Base-by-base conservation (phyloP, 2,113 vertebrate species). In the Cyphomyrus discorhynchus region DNA sequence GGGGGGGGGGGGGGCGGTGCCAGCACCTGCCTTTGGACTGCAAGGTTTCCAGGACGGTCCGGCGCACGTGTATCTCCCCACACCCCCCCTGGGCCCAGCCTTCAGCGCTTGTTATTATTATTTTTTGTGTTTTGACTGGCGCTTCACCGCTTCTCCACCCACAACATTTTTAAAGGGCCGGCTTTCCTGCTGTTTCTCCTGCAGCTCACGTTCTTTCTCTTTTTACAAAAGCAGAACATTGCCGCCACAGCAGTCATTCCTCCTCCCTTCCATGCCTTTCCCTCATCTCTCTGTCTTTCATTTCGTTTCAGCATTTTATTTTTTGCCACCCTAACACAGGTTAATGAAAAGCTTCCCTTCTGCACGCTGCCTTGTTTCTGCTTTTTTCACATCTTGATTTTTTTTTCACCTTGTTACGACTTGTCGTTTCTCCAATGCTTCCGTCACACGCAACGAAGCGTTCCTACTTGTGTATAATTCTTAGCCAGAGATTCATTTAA, bases 111-210 rank as follows among this genome's bases (percentile, higher is more conserved):
- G 27, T 80, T 80, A 42, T 80, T 80, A 80, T 39, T 86, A 13
- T 50, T 49, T 53, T 19, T 24, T 56, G 17, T 56, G 31, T 80
- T 88, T 88, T 80, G 88, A 83, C 50, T 89, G 88, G 49, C 88
- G 52, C 49, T 21, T 56, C 15, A 8, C 47, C 70, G 10, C 70
- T 82, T 39, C 88, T 56, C 74, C 74, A 80, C 70, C 10, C 49
- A 24, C 21, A 21, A 10, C 46, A 5, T 86, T 42, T 27, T 50
- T 86, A 31, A 86, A 86, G 45, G 83, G 21, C 47, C 83, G 3
- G n/a, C 45, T 49, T 27, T 49, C 47, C 47, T n/a, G n/a, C 83
- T 13, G 83, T 50, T 31, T 50, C 47, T 13, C 82, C 83, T 27
- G n/a, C 82, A 11, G 45, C 19, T 10, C 24, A 24, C 42, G 27